Percentiles rank a stretch among this genome's conserved stretches.
phyloP scores from a whole-genome alignment of 2,113 vertebrate species.

The Prinia subflava region DNA sequence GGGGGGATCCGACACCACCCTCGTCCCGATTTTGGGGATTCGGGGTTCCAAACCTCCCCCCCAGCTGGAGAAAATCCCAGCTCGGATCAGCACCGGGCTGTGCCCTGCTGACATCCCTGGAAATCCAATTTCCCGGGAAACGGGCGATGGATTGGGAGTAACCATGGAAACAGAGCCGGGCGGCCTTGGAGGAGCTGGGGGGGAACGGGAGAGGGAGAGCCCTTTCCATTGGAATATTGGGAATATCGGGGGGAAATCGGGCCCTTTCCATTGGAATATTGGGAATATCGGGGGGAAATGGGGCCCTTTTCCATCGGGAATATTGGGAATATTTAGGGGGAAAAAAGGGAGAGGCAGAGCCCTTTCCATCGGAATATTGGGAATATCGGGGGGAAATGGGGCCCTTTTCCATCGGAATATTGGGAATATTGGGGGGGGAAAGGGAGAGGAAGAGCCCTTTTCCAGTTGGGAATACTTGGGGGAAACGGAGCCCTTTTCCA shows the following conservation, averaged over 20 bases:
- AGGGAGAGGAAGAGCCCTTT: too few species aligned
- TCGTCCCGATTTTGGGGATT: background rate
- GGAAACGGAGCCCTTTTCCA: too few species aligned
- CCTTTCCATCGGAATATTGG: background rate
- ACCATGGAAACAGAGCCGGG: conserved; percentile 75
- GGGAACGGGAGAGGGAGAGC: conserved; percentile 11
- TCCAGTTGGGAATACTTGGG: background rate
- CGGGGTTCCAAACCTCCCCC: background rate
- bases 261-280: too few species aligned
- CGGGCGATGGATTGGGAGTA: conserved; percentile 64
- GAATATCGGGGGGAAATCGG: background rate
- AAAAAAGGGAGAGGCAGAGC: background rate
- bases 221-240: conserved; percentile 53
- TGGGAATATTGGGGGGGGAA: background rate
- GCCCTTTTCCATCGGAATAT: too few species aligned
- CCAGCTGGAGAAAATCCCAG: background rate
- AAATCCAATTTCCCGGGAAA: conserved; percentile 73
- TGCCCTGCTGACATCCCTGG: background rate
- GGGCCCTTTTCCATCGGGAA: too few species aligned
- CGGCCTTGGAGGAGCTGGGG: conserved; percentile 51
- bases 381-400: too few species aligned
- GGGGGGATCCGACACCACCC: background rate
- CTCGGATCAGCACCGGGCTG: too few species aligned
- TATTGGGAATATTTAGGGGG: too few species aligned
- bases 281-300: background rate